Conservation (phyloP, 1,140 invertebrate species). For the Parasteatoda tepidariorum region DNA sequence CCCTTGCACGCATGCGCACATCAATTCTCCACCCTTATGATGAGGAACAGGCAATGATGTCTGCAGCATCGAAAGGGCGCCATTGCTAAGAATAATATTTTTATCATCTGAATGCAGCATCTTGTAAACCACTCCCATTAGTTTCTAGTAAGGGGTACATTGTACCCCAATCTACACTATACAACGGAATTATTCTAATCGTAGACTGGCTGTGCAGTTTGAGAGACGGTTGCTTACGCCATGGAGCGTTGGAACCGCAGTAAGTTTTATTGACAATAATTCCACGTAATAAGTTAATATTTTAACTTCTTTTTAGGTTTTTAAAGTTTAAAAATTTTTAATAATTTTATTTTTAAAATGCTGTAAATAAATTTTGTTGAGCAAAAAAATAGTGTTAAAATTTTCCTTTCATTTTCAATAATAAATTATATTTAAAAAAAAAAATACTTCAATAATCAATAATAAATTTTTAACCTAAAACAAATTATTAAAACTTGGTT, state of each 20-base stretch:
- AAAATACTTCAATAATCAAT: not conserved
- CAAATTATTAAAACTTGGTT: too few species aligned
- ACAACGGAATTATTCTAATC: not conserved
- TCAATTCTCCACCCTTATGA: conserved; percentile 29
- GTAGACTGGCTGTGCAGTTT: conserved; percentile 41
- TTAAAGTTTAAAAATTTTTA: not conserved
- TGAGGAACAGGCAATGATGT: conserved; percentile 54
- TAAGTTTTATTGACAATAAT: conserved; percentile 18
- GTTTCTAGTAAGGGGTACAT: not conserved
- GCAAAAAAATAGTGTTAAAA: not conserved
- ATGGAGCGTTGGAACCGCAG: conserved; percentile 34
- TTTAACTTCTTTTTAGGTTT: not conserved
- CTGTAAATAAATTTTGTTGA: not conserved
- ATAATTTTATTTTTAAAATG: not conserved
- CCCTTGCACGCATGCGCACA: conserved; percentile 30
- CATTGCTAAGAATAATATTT: conserved; percentile 22
- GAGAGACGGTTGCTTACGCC: conserved; percentile 42
- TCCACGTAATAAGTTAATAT: not conserved
- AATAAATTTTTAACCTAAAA: too few species aligned
- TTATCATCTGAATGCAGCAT: not conserved
- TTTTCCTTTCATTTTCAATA: not conserved
- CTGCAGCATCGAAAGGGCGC: conserved; percentile 36
- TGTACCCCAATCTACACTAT: not conserved
- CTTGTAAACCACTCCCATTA: not conserved
- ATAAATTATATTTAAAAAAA: not conserved